Evolutionary conservation across 1,140 invertebrate genomes (phyloP).

Genomic region (Drosophila repleta): DNA sequence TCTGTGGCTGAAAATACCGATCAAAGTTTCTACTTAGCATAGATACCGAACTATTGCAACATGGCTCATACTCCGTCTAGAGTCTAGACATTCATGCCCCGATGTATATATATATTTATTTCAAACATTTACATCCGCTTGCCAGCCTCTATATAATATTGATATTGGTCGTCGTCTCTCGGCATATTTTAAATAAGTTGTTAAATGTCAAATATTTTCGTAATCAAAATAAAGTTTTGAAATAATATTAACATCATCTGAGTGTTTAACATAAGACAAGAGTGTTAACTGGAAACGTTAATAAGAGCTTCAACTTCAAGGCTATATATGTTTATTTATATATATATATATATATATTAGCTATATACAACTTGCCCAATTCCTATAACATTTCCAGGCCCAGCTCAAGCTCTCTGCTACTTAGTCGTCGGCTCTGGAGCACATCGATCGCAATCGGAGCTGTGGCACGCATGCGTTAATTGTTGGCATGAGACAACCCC

Average conservation of each 20-base stretch:
- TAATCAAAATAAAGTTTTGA: background rate
- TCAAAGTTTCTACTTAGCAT: constrained; percentile 53
- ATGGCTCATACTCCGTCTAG: constrained; percentile 2
- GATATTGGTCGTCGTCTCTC: background rate
- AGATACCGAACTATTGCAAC: constrained; percentile 40
- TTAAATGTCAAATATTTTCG: background rate
- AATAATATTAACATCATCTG: background rate
- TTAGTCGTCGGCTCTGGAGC: constrained; percentile 14
- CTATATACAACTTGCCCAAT: background rate
- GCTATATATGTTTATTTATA: background rate
- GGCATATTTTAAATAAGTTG: constrained; percentile 12
- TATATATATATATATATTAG: too few species aligned
- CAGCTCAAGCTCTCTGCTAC: background rate
- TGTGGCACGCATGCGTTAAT: constrained; percentile 77
- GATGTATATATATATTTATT: constrained; percentile 1
- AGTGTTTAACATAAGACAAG: constrained; percentile 3
- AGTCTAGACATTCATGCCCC: background rate
- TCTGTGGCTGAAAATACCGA: too few species aligned
- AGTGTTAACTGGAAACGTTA: background rate
- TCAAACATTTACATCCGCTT: background rate
- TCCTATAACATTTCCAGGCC: background rate
- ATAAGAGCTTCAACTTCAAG: too few species aligned
- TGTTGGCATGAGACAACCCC: constrained; percentile 63
- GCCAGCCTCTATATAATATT: background rate
- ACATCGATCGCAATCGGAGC: constrained; percentile 58